A percentile compares a stretch with the other conserved stretches of the same genome.
Conservation (phyloP, 2,797 vertebrate species). For the Ara ararauna region DNA sequence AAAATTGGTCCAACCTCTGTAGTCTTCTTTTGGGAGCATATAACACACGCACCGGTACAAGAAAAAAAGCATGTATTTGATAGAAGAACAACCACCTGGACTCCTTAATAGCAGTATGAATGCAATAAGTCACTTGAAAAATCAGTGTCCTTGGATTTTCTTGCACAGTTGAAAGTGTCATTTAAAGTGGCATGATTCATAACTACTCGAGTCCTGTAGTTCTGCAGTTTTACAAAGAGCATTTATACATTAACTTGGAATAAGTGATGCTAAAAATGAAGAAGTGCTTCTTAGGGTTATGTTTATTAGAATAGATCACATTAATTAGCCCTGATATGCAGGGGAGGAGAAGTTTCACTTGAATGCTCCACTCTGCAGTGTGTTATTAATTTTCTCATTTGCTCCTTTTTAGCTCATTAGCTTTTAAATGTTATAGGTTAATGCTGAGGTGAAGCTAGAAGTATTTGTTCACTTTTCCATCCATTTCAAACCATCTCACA, state of each 20-base stretch:
- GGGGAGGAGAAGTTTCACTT: constrained; percentile 20
- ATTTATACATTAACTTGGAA: constrained; percentile 24
- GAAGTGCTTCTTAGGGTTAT: constrained; percentile 36
- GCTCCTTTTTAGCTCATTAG: constrained; percentile 53
- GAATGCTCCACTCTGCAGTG: constrained; percentile 7
- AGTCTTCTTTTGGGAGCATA: neutral
- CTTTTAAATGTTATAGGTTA: constrained; percentile 25
- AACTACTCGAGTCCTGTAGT: constrained; percentile 25
- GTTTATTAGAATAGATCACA: constrained; percentile 43
- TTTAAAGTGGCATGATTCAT: constrained; percentile 54
- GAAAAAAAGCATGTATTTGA: neutral
- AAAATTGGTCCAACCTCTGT: neutral
- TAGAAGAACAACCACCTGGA: neutral
- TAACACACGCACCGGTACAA: neutral
- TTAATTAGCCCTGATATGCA: constrained; percentile 43
- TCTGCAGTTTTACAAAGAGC: constrained; percentile 17
- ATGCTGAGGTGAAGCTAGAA: neutral
- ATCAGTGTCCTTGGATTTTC: constrained; percentile 29
- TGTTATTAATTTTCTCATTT: constrained; percentile 41
- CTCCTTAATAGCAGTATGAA: neutral
- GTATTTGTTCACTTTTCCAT: neutral
- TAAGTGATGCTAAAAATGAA: constrained; percentile 28
- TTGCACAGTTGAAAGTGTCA: neutral
- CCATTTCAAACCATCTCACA: neutral
- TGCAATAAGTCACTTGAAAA: constrained; percentile 32